phyloP scores from a whole-genome alignment of 2,888 invertebrate genomes.

The Eupeodes luniger region DNA sequence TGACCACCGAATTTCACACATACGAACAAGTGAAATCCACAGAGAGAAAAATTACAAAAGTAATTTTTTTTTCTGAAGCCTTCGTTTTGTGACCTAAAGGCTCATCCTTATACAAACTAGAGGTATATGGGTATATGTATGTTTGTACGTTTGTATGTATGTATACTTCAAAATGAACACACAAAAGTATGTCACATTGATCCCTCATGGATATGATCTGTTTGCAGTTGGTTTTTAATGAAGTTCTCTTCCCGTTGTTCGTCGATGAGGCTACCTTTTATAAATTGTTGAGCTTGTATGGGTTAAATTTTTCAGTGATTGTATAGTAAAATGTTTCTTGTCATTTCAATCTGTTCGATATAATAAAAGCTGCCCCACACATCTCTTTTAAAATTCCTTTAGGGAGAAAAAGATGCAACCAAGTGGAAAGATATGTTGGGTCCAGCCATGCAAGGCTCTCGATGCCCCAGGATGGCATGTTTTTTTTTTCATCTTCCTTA shows the following conservation, averaged over 20 bases:
- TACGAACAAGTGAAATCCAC: background rate
- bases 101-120: background rate
- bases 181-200: conserved; percentile 17
- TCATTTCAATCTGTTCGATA: conserved; percentile 22
- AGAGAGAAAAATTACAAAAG: conserved; percentile 29
- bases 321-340: conserved; percentile 17
- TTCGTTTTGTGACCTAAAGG: background rate
- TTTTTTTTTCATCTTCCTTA: background rate
- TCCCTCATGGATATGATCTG: conserved; percentile 45
- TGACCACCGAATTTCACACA: background rate
- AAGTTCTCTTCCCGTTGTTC: conserved; percentile 32
- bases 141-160: background rate
- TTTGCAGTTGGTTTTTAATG: conserved; percentile 52
- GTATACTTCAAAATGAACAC: background rate
- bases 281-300: background rate
- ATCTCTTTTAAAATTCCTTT: conserved; percentile 1
- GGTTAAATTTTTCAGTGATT: background rate
- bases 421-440: conserved; percentile 67
- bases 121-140: background rate
- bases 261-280: too few species aligned
- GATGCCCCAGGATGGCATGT: conserved; percentile 48
- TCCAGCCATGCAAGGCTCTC: conserved; percentile 51
- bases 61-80: background rate
- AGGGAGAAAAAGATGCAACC: conserved; percentile 25
- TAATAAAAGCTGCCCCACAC: background rate